Evolutionary conservation across 2,113 vertebrate genomes (phyloP), one percentile per base, ranked within the genome.

Genomic region (Columbina picui): DNA sequence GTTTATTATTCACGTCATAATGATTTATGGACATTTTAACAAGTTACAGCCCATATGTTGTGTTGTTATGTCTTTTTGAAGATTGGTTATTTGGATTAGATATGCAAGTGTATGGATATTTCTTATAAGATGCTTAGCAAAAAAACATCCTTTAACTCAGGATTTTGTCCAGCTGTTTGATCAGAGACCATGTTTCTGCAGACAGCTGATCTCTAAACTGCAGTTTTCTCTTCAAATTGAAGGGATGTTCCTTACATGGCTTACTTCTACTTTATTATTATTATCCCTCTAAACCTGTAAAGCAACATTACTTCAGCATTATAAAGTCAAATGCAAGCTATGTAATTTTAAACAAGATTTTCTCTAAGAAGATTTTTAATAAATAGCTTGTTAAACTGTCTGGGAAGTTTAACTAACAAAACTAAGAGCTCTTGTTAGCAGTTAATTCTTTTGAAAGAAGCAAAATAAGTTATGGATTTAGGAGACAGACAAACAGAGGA

Each of bases 41-140:
- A 93, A 95, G 74, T 87, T 86, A 88, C 56, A 95, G 30, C 3
- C 30, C 29, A 32, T 89, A n/a, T 73, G 88, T 90, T 93, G 15
- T 75, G 52, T 60, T 96, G 83, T 87, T 90, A 79, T n/a, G 56
- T 95, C 85, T 92, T 94, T 93, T 60, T 86, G 91, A 96, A 96
- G 93, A 78, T 26, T 53, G 45, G 64, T 89, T 91, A 86, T 84
- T 91, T 79, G 94, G 71, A 96, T 97, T 97, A 97, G 71, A 43
- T 74, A 11, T 69, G 45, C 38, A 94, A 95, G 55, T 27, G 9
- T 55, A 90, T 45, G 57, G 43, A 65, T 93, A 91, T 86, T 78
- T 87, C 70, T 80, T 94, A 43, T 85, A 94, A 95, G 34, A 82
- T 68, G 64, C 71, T 97, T 95, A 87, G 69, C 38, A 75, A 67